phyloP scores from a whole-genome alignment of 2,113 vertebrate species.

The Theristicus caerulescens region DNA sequence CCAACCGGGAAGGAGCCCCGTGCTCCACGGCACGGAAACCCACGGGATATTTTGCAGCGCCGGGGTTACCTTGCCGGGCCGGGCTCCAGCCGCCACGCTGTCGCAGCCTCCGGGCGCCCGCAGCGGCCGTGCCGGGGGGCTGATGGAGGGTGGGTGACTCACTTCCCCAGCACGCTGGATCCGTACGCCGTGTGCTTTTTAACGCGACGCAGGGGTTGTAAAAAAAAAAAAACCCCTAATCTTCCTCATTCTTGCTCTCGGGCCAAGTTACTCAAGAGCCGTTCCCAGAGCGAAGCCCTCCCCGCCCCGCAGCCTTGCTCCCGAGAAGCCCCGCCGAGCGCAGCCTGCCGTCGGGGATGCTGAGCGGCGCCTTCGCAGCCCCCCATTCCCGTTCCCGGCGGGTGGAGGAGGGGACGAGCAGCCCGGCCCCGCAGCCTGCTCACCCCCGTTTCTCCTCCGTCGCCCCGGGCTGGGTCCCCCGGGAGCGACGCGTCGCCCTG shows the following conservation, averaged over 20 bases:
- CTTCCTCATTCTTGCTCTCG: neutral
- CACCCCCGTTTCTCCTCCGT: neutral
- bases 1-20: neutral
- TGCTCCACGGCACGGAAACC: rapidly evolving
- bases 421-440: neutral
- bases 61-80: neutral
- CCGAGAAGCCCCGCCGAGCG: rapidly evolving
- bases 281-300: neutral
- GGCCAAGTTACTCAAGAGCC: neutral
- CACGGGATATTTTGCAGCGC: rapidly evolving
- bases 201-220: neutral
- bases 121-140: neutral
- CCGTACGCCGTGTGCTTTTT: neutral
- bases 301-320: rapidly evolving
- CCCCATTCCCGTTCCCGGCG: rapidly evolving
- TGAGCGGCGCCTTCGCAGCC: rapidly evolving
- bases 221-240: neutral
- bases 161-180: neutral
- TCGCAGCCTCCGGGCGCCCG: neutral
- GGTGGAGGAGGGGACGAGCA: neutral
- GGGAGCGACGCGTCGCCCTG: neutral
- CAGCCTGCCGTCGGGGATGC: rapidly evolving
- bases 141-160: neutral
- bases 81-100: neutral
- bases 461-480: neutral